Evolutionary conservation across 1,140 invertebrate species (phyloP), one percentile per base, ranked within the genome.

Genomic region (Nasonia vitripennis): DNA sequence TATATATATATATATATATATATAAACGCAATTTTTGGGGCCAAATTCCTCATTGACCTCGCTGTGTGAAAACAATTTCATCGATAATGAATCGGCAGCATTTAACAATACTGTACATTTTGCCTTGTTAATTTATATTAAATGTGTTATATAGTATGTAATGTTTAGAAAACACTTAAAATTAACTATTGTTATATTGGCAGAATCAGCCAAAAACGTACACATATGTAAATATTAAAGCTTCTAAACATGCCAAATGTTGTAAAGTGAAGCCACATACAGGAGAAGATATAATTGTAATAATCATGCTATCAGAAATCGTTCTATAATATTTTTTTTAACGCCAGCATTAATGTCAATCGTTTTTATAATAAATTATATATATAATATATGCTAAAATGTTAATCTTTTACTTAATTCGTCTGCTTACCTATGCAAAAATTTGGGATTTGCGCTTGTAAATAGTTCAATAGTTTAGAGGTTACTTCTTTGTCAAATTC

Each of bases 361-460:
- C 14, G 37, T 73, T 86, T 87, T 84, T 87, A 45, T 82, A 73
- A 80, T 75, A 83, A 86, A 85, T 73, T 81, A 77, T 82, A 68
- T 31, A 27, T 74, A 85, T 74, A 85, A 85, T 73, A 73, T 48
- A 68, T 23, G 14, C 17, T 71, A 71, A 62, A 20, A 62, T 20
- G 2, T n/a, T 20, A 6, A 45, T 45, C 41, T 12, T 11, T 34
- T 17, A 31, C 27, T 27, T 71, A 31, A 12, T 71, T 14, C 12
- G 3, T 71, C 9, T 82, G 14, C 87, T 89, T 88, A 87, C 90
- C 89, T 68, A 88, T 88, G 6, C 6, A 67, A 73, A 90, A 90
- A 86, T 85, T 87, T 78, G 89, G 87, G 41, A 89, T 90, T 85
- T 88, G 88, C 84, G 88, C 78, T 12, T 55, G 78, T 37, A 62